Evolutionary conservation across 2,113 vertebrate genomes (phyloP).

Genomic region (Ciconia boyciana): DNA sequence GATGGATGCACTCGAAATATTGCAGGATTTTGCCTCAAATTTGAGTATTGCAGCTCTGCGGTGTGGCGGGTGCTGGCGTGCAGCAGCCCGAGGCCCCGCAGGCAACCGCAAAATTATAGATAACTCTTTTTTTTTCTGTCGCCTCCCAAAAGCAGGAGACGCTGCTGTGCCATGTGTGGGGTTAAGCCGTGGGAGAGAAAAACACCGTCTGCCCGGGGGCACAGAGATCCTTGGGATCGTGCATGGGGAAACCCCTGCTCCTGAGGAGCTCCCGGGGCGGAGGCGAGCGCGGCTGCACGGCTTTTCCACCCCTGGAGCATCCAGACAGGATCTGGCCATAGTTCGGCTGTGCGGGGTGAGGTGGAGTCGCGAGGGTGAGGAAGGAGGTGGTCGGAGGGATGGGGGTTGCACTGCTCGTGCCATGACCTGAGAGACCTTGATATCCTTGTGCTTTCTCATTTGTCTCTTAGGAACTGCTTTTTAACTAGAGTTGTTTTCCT

Average conservation of each 20-base stretch:
- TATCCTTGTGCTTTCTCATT: neutral
- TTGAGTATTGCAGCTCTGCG: accelerated
- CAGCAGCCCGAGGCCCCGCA: neutral
- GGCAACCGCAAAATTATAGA: neutral
- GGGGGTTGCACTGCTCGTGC: neutral
- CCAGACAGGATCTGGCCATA: neutral
- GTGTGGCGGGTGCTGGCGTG: accelerated
- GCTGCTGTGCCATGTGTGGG: neutral
- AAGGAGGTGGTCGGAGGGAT: too few relatives aligned
- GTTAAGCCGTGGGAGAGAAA: neutral
- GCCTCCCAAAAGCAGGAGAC: neutral
- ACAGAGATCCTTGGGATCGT: neutral
- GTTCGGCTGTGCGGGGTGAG: too few relatives aligned
- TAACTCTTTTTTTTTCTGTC: too few relatives aligned
- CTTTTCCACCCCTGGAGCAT: neutral
- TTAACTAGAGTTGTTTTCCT: neutral
- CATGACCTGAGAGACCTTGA: neutral
- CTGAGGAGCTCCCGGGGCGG: neutral
- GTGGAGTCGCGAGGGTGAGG: accelerated
- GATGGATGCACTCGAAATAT: neutral
- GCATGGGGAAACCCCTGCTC: neutral
- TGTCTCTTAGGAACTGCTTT: neutral
- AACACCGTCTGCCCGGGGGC: neutral
- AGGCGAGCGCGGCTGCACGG: neutral
- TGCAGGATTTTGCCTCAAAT: neutral